Evolutionary conservation across 2,113 vertebrate genomes (phyloP), one percentile per base, ranked within the genome.

Genomic region (Nesoenas mayeri): DNA sequence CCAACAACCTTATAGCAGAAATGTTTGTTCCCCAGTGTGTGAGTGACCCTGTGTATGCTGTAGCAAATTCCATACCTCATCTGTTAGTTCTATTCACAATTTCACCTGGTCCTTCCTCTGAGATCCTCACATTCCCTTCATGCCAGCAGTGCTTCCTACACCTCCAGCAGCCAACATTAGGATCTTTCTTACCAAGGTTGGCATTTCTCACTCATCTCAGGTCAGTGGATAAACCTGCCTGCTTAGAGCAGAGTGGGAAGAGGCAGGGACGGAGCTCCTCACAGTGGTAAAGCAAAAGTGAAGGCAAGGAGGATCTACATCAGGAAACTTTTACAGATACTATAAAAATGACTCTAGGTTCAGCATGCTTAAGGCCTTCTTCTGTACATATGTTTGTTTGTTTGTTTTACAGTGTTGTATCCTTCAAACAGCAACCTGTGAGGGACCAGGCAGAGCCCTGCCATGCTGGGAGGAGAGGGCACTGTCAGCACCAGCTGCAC

Each of bases 201-300:
- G 7, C 13, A 25, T 72, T 79, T 58, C n/a, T 73, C 24, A n/a
- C 47, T 20, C 0, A 1, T n/a, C 8, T 20, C 1, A 0, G 14
- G 19, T 61, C 36, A 66, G 24, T 17, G 7, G 31, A 57, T 21
- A 74, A 66, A n/a, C 22, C 50, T 48, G 24, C 5, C 32, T 25
- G 32, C 24, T n/a, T 36, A 54, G n/a, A 77, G 64, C 14, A 54
- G 16, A 69, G 18, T 0, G 1, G 6, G 25, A 81, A 24, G 56
- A 9, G 9, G 32, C 34, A 79, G 9, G 25, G 19, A 70, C 2
- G 7, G 31, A 65, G 4, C 13, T 58, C 19, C 26, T 66, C 2
- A 1, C 8, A 53, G 14, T 12, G 5, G 4, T 48, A 54, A 75
- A 67, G 8, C 31, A 67, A 72, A 69, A 12, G 12, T 38, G 61